Base-by-base conservation (phyloP, 2,113 vertebrate genomes). In the Rhinoptilus africanus region DNA sequence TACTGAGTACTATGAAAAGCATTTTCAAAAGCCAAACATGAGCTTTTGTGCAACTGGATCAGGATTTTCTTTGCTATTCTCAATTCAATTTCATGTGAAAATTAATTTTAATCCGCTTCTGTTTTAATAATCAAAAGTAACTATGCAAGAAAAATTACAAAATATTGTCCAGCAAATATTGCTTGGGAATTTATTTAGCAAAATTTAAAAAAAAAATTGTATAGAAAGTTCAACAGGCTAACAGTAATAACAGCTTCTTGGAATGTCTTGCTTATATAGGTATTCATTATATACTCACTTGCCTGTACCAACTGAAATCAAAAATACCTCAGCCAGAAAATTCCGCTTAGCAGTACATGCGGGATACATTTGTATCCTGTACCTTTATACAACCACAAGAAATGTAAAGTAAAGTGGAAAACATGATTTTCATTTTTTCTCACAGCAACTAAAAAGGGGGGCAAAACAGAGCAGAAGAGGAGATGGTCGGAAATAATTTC, bases 1-100 rank as follows among this genome's bases (percentile, higher is more conserved):
- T 93, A 88, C 64, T 3, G 24, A 89, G 64, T 59, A 6, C 84
- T 45, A 43, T 60, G 66, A 96, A 96, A 96, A 82, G 87, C 51
- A 48, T 81, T 79, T 67, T 60, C 56, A 28, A 68, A 80, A 85
- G 87, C 73, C 56, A 91, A 92, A 95, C 5, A 6, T 68, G 35
- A 91, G 56, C 69, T 85, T 94, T 94, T 95, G 87, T 91, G 73
- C 62, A 56, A 67, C 26, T 18, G 39, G 48, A 87, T 81, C 0
- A 3, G 56, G 19, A 89, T 51, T 89, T 68, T 75, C 68, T 89
- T 85, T 14, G 3, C 48, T 89, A 48, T 14, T 84, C 39, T 63
- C 9, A 0, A 57, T 80, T 59, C 59, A 72, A 57, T 95, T 90
- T 91, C 2, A 1, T 18, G 16, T 59, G 24, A 77, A 92, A 80